A percentile compares a stretch with the other conserved stretches of the same genome.
These are phyloP conservation scores for Channa maculata DNA, from an alignment of 2,113 vertebrate species.

Conservation along the genomic window DNA sequence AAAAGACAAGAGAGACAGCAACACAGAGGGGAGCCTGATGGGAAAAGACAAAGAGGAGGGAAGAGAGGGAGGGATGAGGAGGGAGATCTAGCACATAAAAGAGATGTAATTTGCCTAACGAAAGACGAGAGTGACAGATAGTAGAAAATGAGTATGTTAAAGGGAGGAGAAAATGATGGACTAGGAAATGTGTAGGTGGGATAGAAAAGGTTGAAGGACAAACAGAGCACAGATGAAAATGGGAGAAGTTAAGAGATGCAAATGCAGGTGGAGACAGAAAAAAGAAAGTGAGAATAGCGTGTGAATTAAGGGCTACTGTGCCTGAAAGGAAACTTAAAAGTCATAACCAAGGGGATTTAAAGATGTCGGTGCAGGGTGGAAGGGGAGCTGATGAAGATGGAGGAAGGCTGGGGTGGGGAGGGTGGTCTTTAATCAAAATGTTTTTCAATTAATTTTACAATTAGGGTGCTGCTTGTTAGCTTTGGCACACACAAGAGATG, in stretches of 20 bases:
- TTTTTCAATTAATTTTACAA: slow-evolving; percentile 86
- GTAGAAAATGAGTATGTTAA: slow-evolving; percentile 55
- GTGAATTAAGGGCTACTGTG: slow-evolving; percentile 9
- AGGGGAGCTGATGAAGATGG: slow-evolving; percentile 71
- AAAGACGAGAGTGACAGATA: slow-evolving; percentile 63
- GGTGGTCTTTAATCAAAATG: slow-evolving; percentile 84
- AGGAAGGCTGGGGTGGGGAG: slow-evolving; percentile 59
- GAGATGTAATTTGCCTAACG: slow-evolving; percentile 74
- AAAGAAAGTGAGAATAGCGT: slow-evolving; percentile 17
- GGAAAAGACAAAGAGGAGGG: slow-evolving; percentile 69
- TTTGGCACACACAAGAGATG: slow-evolving; percentile 79
- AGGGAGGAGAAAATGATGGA: slow-evolving; percentile 50
- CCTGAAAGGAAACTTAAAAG: slow-evolving; percentile 22
- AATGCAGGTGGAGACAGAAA: slow-evolving; percentile 34
- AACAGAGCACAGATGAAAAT: slow-evolving; percentile 40
- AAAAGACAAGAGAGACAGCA: slow-evolving; percentile 62
- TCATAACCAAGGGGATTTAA: slow-evolving; percentile 20
- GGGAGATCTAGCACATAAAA: slow-evolving; percentile 64
- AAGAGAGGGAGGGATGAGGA: slow-evolving; percentile 38
- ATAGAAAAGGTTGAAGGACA: slow-evolving; percentile 45
- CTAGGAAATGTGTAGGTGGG: slow-evolving; percentile 23
- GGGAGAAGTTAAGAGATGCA: slow-evolving; percentile 40
- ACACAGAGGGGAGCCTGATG: slow-evolving; percentile 70
- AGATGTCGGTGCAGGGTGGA: slow-evolving; percentile 14
- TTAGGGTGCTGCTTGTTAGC: slow-evolving; percentile 81